Evolutionary conservation across 2,113 vertebrate genomes (phyloP).

Genomic region (Serranochromis macrocephalus): DNA sequence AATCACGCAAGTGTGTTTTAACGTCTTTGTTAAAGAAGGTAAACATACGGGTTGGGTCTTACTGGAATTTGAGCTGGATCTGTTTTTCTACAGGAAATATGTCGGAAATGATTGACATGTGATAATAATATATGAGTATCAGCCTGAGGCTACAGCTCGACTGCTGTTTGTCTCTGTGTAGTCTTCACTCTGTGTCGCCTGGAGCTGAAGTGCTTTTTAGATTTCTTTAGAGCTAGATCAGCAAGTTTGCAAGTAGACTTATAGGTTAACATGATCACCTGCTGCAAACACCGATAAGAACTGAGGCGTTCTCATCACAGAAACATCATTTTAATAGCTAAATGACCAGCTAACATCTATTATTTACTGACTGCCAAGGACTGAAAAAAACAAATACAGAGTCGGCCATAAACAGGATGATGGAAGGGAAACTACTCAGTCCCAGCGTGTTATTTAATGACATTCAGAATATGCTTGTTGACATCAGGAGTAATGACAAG

Average conservation of each 20-base stretch:
- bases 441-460: background rate
- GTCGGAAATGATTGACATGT: rapidly evolving
- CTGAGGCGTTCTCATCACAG: background rate
- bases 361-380: background rate
- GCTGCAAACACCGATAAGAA: background rate
- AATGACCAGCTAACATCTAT: background rate
- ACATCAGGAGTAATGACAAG: background rate
- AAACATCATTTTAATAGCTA: background rate
- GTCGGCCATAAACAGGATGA: background rate
- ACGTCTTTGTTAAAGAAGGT: rapidly evolving
- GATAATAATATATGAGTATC: background rate
- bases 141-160: background rate
- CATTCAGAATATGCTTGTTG: background rate
- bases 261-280: rapidly evolving
- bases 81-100: background rate
- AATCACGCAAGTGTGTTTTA: rapidly evolving
- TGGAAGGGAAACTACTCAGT: background rate
- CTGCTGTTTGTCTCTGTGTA: background rate
- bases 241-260: rapidly evolving
- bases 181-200: background rate
- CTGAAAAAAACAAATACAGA: background rate
- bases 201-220: background rate
- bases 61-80: background rate
- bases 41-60: background rate
- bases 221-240: background rate